Conservation (phyloP, 2,113 vertebrate genomes). For the Chrysochloris asiatica region DNA sequence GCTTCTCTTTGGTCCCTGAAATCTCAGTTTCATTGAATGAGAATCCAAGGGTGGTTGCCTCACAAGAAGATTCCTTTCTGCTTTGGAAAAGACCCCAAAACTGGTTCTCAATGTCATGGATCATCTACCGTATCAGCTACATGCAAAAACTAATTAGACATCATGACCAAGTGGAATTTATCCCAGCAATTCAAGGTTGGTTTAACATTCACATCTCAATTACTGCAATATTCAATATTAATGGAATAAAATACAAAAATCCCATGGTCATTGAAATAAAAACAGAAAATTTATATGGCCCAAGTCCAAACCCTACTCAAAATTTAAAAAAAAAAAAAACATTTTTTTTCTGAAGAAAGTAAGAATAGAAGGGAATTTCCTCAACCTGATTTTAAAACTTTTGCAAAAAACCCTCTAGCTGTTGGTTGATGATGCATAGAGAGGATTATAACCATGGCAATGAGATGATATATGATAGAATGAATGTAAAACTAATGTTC, state of each 20-base stretch:
- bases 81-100: background rate
- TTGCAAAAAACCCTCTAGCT: background rate
- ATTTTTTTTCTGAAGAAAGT: background rate
- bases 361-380: background rate
- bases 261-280: background rate
- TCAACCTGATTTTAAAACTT: background rate
- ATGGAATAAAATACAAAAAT: background rate
- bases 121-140: no score
- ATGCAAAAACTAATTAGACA: background rate
- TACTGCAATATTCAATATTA: accelerated
- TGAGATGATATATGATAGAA: no score
- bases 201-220: background rate
- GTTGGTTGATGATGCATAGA: no score
- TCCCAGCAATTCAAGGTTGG: background rate
- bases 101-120: background rate
- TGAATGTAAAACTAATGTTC: no score
- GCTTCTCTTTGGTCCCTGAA: background rate
- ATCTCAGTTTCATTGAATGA: background rate
- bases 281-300: background rate
- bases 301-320: background rate
- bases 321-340: background rate
- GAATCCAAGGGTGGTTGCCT: accelerated
- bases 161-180: background rate
- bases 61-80: background rate
- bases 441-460: no score